Base-by-base conservation (phyloP, 2,113 vertebrate species). In the Clarias batrachus region DNA sequence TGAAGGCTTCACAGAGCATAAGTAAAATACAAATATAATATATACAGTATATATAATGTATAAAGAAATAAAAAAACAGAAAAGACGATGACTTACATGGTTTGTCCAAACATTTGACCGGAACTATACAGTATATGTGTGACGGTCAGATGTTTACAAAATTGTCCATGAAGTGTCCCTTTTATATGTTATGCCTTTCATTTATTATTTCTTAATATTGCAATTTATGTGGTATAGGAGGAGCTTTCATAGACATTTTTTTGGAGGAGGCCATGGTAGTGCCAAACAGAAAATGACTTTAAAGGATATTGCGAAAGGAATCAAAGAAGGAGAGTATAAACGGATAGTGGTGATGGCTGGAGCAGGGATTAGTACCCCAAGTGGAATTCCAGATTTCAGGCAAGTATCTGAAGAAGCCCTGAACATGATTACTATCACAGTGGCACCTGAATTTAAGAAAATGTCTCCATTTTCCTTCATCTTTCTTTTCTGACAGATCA, bases 341-440 rank as follows among this genome's bases (percentile, higher is more conserved):
- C 92, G 93, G 17, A 94, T 99, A 23, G 94, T 98, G 89, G 97
- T 96, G 93, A 99, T 99, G 97, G 96, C 93, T 0, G 98, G 98
- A 0, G 98, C 98, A 0, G 98, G 97, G 33, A 97, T 99, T 87
- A 98, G 97, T 93, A 99, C 97, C 0, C 96, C 97, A 1, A 99
- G 98, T 0, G 97, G 98, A 86, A 97, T 99, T 90, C 97, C 97
- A 0, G 98, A 99, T 85, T 99, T 99, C 92, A 97, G 97, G 97
- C 98, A 65, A 23, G 16, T 14, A n/a, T 84, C 25, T 66, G 27
- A 62, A 68, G 5, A 7, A 80, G 23, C 21, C 0, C 52, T 66
- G 4, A 13, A 41, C 60, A 37, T n/a, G 27, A 63, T 79, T 71
- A 57, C n/a, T 30, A 4, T 30, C 8, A 56, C 3, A n/a, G 7